phyloP scores from a whole-genome alignment of 2,888 invertebrate genomes.

The Hypselothyrea guttata region DNA sequence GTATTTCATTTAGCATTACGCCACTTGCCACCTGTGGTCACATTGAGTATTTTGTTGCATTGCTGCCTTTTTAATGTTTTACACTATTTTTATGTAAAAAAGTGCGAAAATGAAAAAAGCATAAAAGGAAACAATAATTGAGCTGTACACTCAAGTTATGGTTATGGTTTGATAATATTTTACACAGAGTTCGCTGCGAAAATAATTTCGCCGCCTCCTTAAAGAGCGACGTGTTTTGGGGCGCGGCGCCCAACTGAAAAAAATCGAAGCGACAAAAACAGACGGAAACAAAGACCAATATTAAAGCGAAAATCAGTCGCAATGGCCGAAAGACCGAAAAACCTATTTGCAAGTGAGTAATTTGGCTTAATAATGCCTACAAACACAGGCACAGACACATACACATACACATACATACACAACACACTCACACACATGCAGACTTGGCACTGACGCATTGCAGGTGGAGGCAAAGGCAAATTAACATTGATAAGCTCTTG shows the following conservation, averaged over 20 bases:
- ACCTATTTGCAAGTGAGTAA: conserved; percentile 79
- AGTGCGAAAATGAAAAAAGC: conserved; percentile 42
- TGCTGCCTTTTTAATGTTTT: conserved; percentile 53
- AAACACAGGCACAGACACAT: conserved; percentile 32
- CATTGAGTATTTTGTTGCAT: conserved; percentile 48
- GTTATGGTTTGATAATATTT: conserved; percentile 41
- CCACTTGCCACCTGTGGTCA: conserved; percentile 10
- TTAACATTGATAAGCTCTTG: conserved; percentile 55
- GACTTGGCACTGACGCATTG: conserved; percentile 57
- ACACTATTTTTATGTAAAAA: conserved; percentile 70
- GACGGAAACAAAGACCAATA: conserved; percentile 33
- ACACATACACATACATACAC: conserved; percentile 2
- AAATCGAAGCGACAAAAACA: too few species aligned
- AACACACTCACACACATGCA: conserved; percentile 16
- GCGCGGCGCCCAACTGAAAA: conserved; percentile 70
- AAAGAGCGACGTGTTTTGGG: conserved; percentile 61
- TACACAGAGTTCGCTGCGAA: conserved; percentile 41
- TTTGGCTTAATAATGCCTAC: conserved; percentile 43
- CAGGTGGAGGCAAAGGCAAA: conserved; percentile 26
- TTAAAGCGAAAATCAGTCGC: conserved; percentile 30
- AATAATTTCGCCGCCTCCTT: conserved; percentile 56
- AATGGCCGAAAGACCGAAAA: conserved; percentile 82
- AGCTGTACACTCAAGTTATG: conserved; percentile 33
- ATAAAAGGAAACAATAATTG: conserved; percentile 55
- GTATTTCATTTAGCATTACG: conserved; percentile 17